A percentile compares a stretch with the other conserved stretches of the same genome.
phyloP scores from a whole-genome alignment of 1,140 invertebrate species.

The Dendroctonus valens region DNA sequence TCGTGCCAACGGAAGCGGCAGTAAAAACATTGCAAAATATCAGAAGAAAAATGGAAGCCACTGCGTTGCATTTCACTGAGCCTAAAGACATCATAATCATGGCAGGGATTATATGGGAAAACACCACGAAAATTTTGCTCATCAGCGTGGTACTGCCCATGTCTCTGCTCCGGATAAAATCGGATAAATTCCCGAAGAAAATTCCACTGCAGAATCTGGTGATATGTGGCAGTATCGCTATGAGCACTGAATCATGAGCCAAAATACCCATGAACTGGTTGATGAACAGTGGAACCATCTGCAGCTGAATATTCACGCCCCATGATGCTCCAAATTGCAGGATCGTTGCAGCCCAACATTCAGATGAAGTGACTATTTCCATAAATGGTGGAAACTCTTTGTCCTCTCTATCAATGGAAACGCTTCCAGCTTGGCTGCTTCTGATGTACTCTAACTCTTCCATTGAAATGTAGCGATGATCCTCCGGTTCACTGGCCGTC shows the following conservation, averaged over 20 bases:
- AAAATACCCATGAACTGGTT: conserved; percentile 83
- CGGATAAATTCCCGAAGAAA: conserved; percentile 68
- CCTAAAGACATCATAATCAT: conserved; percentile 62
- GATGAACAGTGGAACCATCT: conserved; percentile 49
- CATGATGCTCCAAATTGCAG: conserved; percentile 18
- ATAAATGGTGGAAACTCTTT: conserved; percentile 57
- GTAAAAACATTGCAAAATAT: conserved; percentile 76
- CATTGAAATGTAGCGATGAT: conserved; percentile 71
- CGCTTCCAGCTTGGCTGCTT: conserved; percentile 54
- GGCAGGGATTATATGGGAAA: conserved; percentile 70
- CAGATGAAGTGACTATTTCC: conserved; percentile 4
- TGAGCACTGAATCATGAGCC: conserved; percentile 31
- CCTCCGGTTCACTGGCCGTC: conserved; percentile 67
- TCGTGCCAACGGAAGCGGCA: conserved; percentile 80
- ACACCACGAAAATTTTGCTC: conserved; percentile 68
- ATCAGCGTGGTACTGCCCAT: conserved; percentile 60
- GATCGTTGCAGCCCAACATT: no score
- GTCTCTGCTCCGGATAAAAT: conserved; percentile 59
- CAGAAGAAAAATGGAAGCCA: conserved; percentile 63
- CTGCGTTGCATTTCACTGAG: conserved; percentile 65
- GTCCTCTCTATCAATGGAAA: conserved; percentile 55
- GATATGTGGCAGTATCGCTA: conserved; percentile 69
- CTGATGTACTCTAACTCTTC: conserved; percentile 75
- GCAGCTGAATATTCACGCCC: conserved; percentile 48
- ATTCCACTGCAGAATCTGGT: conserved; percentile 64